Conservation (phyloP, 2,888 invertebrate species). For the Caenorhabditis becei region DNA sequence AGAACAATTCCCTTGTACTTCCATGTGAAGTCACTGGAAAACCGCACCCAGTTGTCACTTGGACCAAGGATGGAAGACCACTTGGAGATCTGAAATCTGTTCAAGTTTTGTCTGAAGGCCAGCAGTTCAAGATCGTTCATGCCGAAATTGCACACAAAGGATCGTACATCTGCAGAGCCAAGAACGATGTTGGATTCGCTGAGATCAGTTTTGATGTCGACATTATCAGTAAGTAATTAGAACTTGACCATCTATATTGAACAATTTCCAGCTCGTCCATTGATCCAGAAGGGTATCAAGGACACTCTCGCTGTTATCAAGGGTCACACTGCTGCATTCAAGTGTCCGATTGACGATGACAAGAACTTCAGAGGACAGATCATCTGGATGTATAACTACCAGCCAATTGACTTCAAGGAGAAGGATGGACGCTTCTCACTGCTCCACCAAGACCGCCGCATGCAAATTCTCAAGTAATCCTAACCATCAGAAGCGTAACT, state of each 20-base stretch:
- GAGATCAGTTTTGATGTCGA: slow-evolving; percentile 83
- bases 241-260: neutral
- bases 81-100: slow-evolving; percentile 67
- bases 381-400: slow-evolving; percentile 71
- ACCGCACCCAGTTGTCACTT: slow-evolving; percentile 83
- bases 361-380: slow-evolving; percentile 75
- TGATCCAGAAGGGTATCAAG: slow-evolving; percentile 79
- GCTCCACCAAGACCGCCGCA: slow-evolving; percentile 58
- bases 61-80: slow-evolving; percentile 81
- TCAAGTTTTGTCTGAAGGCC: slow-evolving; percentile 75
- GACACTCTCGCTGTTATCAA: slow-evolving; percentile 81
- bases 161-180: slow-evolving; percentile 73
- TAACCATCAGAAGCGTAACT: neutral
- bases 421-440: slow-evolving; percentile 27
- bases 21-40: slow-evolving; percentile 83
- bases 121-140: slow-evolving; percentile 78
- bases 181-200: slow-evolving; percentile 77
- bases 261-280: slow-evolving; percentile 84
- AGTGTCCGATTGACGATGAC: slow-evolving; percentile 81
- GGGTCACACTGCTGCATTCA: slow-evolving; percentile 82
- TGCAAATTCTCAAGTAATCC: slow-evolving; percentile 66
- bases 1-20: slow-evolving; percentile 82
- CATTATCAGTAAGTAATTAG: slow-evolving; percentile 82
- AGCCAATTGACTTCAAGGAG: slow-evolving; percentile 44
- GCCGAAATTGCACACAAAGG: slow-evolving; percentile 70